phyloP scores from a whole-genome alignment of 2,113 vertebrate species.

The Neolamprologus kungweensis region DNA sequence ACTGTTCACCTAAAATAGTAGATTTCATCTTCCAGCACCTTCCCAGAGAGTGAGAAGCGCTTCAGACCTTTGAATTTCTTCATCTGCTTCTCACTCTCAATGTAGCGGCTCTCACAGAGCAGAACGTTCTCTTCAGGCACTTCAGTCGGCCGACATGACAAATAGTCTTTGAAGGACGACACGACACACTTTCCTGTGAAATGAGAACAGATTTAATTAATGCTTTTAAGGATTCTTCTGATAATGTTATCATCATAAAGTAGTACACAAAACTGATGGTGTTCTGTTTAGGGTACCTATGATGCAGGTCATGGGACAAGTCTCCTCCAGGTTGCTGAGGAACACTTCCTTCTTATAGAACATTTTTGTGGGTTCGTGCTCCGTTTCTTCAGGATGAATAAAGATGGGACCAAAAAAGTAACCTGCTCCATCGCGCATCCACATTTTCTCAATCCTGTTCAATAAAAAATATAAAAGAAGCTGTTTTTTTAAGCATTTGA shows the following conservation, averaged over 20 bases:
- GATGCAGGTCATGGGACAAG: slow-evolving; percentile 94
- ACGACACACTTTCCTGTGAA: slow-evolving; percentile 90
- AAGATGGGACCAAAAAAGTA: slow-evolving; percentile 99
- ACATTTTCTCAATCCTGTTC: slow-evolving; percentile 87
- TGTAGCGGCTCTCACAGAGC: slow-evolving; percentile 98
- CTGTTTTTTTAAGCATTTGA: background rate
- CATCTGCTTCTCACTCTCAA: slow-evolving; percentile 97
- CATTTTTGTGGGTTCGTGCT: slow-evolving; percentile 99
- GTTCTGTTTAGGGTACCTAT: slow-evolving; percentile 72
- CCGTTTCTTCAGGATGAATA: slow-evolving; percentile 96
- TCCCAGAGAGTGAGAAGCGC: slow-evolving; percentile 93
- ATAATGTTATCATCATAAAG: background rate
- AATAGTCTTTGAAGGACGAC: slow-evolving; percentile 94
- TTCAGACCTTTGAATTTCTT: slow-evolving; percentile 98
- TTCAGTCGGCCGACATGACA: slow-evolving; percentile 95
- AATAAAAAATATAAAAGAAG: background rate
- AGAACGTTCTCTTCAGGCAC: slow-evolving; percentile 90
- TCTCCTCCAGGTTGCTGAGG: slow-evolving; percentile 94
- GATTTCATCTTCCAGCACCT: slow-evolving; percentile 97
- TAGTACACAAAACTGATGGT: background rate
- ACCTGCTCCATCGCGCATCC: slow-evolving; percentile 92
- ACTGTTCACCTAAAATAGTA: slow-evolving; percentile 91
- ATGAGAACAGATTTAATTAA: background rate
- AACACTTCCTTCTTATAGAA: slow-evolving; percentile 99
- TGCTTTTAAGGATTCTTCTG: background rate